Percentiles rank a stretch among this genome's conserved stretches.
phyloP scores from a whole-genome alignment of 1,140 invertebrate genomes.

The Brachionus paranguensis region DNA sequence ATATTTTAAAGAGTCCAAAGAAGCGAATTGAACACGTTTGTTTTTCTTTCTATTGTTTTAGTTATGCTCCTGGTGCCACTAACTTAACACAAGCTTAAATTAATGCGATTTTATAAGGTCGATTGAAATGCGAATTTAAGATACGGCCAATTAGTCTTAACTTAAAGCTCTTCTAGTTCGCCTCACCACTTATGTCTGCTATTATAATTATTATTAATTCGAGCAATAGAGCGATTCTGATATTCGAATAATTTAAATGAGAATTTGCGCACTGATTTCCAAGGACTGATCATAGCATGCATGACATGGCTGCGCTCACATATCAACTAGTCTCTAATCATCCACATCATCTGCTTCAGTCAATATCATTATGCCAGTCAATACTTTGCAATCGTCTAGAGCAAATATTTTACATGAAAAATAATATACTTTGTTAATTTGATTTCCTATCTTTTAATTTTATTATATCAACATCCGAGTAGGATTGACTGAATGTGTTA shows the following conservation, averaged over 20 bases:
- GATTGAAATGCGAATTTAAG: neutral
- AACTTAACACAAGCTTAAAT: neutral
- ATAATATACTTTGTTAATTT: neutral
- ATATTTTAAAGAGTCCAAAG: neutral
- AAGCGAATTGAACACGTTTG: neutral
- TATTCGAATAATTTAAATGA: neutral
- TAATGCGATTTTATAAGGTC: neutral
- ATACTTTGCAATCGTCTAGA: neutral
- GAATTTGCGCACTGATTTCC: neutral
- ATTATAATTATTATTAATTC: neutral
- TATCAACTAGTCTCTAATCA: neutral
- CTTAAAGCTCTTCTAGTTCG: neutral
- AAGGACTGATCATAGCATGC: neutral
- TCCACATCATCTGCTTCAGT: neutral
- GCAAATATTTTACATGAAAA: neutral
- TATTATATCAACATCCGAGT: neutral
- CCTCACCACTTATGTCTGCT: neutral
- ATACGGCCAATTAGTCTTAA: neutral
- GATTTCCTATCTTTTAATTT: neutral
- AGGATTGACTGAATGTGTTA: neutral
- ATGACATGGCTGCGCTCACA: neutral
- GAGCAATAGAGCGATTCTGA: neutral
- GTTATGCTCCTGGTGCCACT: neutral
- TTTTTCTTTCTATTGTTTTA: constrained; percentile 1
- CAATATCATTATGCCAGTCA: neutral